Conservation (phyloP, 2,888 invertebrate genomes). For the Trichogramma evanescens region DNA sequence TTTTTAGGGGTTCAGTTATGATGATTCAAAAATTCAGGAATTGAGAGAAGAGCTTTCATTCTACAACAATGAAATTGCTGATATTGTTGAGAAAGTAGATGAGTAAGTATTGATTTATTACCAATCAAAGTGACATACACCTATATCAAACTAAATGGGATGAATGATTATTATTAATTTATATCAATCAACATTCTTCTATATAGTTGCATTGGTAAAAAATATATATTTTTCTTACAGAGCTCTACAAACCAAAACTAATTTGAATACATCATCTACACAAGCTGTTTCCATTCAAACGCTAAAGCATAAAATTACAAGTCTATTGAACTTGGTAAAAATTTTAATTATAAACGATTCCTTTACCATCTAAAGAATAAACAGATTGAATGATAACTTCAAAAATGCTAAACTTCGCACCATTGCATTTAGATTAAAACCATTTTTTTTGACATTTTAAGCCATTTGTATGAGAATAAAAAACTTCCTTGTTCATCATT, state of each 20-base stretch:
- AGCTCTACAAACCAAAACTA: conserved; percentile 14
- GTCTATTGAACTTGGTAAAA: conserved; percentile 18
- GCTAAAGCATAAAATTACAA: conserved; percentile 18
- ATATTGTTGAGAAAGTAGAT: conserved; percentile 22
- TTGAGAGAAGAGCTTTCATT: conserved; percentile 26
- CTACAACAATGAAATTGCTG: conserved; percentile 25
- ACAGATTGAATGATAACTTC: no score
- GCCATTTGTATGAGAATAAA: no score
- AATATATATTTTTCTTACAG: conserved; percentile 5
- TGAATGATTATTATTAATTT: no score
- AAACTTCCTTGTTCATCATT: no score
- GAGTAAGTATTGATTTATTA: conserved; percentile 10
- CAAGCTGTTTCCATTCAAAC: conserved; percentile 8
- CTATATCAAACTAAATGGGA: no score
- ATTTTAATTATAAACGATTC: neutral
- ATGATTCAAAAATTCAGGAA: conserved; percentile 24
- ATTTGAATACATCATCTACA: conserved; percentile 8
- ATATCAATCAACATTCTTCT: no score
- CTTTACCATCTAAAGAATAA: no score
- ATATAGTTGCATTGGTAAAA: neutral
- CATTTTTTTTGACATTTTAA: no score
- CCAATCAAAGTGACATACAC: no score
- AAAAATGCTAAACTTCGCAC: no score
- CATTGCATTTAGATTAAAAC: no score
- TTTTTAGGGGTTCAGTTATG: conserved; percentile 28